Base-by-base conservation (phyloP, 2,888 invertebrate genomes). In the Myathropa florea region DNA sequence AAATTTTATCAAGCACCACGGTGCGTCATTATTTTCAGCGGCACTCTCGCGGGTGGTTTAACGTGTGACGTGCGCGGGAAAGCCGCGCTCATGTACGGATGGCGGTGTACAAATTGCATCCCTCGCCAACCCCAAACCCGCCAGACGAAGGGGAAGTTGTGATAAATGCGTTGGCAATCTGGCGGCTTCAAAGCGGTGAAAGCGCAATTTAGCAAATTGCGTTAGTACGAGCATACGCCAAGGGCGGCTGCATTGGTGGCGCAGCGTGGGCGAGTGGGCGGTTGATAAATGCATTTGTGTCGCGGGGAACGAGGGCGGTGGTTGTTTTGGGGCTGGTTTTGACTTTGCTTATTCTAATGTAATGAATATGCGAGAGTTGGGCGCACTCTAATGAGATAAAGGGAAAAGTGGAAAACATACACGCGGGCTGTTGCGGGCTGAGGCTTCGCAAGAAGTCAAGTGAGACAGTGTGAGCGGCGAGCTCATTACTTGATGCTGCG, bases 161-260 rank as follows among this genome's bases (percentile, higher is more conserved):
- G 64, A 65, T 65, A 39, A 65, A 65, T 65, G 64, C 64, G 64
- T 65, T 65, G 64, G 64, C 64, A 65, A 65, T 65, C 64, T 46
- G 64, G 64, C 39, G 46, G 64, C 36, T 26, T 46, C 46, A 46
- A 46, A 65, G 46, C 46, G 64, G 39, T 46, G 24, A 65, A 65
- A 26, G 21, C n/a, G 64, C 64, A 65, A 65, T 65, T 65, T 65
- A 65, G 26, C 46, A 65, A 46, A 65, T 65, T 65, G 39, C 46
- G 64, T 39, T 65, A 46, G 64, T 46, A n/a, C n/a, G n/a, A n/a
- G n/a, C n/a, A 2, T 46, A 18, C 18, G 46, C 18, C 46, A 46
- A 46, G 46, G 46, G 46, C 46, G 46, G 46, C 46, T 46, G 46
- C 46, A 46, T 7, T 46, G 46, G 18, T 7, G 46, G 46, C 18